Evolutionary conservation across 2,888 invertebrate species (phyloP).

Genomic region (Anodontia alba): DNA sequence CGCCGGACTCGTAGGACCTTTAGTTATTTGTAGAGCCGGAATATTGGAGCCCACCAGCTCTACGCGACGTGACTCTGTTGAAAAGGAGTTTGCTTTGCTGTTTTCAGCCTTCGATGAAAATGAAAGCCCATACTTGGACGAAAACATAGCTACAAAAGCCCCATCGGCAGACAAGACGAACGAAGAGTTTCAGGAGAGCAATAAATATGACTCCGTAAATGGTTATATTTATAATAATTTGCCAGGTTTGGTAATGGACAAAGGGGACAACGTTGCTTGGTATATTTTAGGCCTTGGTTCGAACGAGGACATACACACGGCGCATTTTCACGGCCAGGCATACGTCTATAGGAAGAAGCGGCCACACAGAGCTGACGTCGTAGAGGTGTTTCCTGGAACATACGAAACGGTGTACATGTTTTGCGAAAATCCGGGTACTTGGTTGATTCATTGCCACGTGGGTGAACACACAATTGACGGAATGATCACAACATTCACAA

Average conservation of each 20-base stretch:
- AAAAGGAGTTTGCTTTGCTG: constrained; percentile 74
- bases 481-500: constrained; percentile 66
- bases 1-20: constrained; percentile 69
- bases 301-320: constrained; percentile 65
- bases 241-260: constrained; percentile 54
- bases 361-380: constrained; percentile 58
- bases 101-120: constrained; percentile 77
- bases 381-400: constrained; percentile 68
- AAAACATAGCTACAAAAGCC: constrained; percentile 71
- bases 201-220: constrained; percentile 70
- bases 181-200: constrained; percentile 62
- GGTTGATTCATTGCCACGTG: constrained; percentile 71
- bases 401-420: constrained; percentile 65
- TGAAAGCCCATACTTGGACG: constrained; percentile 73
- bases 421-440: constrained; percentile 67
- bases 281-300: constrained; percentile 68
- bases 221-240: constrained; percentile 68
- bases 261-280: constrained; percentile 68
- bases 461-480: constrained; percentile 63
- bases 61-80: constrained; percentile 62
- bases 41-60: constrained; percentile 37
- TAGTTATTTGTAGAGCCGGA: constrained; percentile 68
- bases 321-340: constrained; percentile 70
- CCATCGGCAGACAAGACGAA: constrained; percentile 38
- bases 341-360: constrained; percentile 51